A percentile compares a stretch with the other conserved stretches of the same genome.
These are phyloP conservation scores for Stercorarius parasiticus DNA, from an alignment of 2,113 vertebrate species.

Conservation along the genomic window DNA sequence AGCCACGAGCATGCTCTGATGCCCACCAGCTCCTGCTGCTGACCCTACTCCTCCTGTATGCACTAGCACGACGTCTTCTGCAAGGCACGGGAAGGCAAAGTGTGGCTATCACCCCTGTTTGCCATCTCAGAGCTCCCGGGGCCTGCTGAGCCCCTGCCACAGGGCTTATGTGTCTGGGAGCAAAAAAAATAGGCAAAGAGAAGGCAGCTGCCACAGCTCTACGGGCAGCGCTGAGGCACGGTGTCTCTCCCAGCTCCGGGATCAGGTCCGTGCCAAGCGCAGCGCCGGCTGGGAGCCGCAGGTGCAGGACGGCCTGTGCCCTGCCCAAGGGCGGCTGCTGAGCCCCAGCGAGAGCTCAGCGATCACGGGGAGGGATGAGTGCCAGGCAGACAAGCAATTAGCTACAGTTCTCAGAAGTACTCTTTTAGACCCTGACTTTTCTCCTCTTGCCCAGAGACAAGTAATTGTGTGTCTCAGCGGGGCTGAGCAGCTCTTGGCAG, in stretches of 20 bases:
- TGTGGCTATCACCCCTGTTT: rapidly evolving
- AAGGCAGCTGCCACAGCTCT: not conserved
- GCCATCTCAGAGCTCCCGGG: rapidly evolving
- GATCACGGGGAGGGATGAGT: not conserved
- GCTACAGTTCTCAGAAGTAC: conserved; percentile 25
- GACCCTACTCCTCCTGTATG: not conserved
- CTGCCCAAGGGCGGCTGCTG: not conserved
- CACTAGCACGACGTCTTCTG: not conserved
- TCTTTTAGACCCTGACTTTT: conserved; percentile 50
- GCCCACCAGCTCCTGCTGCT: not conserved
- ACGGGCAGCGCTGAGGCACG: not conserved
- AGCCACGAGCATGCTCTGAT: not conserved
- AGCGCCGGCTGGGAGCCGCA: not conserved
- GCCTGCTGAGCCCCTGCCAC: not conserved
- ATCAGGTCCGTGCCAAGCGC: not conserved
- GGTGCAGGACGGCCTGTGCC: not conserved
- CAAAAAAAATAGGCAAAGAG: not conserved
- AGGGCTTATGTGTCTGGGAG: not conserved
- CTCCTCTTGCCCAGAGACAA: conserved; percentile 46
- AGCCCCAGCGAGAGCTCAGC: not conserved
- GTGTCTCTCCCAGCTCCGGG: not conserved
- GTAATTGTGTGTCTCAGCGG: conserved; percentile 30
- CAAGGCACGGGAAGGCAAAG: not conserved
- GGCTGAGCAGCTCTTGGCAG: conserved; percentile 41
- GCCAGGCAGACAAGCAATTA: conserved; percentile 48